Conservation (phyloP, 2,888 invertebrate genomes). For the Drosophila emarginata region DNA sequence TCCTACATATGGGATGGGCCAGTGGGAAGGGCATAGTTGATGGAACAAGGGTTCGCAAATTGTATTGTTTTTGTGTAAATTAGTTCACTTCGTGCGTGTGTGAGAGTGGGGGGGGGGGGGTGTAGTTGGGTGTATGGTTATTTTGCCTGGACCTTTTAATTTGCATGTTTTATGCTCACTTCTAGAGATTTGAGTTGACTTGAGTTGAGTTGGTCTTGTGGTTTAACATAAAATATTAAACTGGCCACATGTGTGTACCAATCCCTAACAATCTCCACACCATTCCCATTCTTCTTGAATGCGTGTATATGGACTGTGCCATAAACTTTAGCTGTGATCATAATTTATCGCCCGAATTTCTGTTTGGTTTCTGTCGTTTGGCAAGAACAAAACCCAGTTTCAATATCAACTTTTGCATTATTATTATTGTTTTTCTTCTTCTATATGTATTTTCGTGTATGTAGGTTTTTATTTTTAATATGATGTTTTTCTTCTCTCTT, state of each 20-base stretch:
- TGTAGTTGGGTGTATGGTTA: slow-evolving; percentile 40
- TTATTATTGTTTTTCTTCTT: slow-evolving; percentile 31
- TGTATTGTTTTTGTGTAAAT: slow-evolving; percentile 77
- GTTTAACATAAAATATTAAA: slow-evolving; percentile 75
- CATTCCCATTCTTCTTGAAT: neutral
- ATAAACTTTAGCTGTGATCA: slow-evolving; percentile 71
- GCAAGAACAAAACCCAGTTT: slow-evolving; percentile 46
- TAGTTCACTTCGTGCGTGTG: slow-evolving; percentile 63
- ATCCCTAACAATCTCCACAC: neutral
- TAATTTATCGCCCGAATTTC: slow-evolving; percentile 59
- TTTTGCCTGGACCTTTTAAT: slow-evolving; percentile 77
- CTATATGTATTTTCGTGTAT: neutral
- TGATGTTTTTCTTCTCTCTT: slow-evolving; percentile 33
- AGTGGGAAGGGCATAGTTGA: neutral
- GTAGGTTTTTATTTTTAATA: neutral
- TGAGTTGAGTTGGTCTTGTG: slow-evolving; percentile 53
- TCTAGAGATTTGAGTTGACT: slow-evolving; percentile 72
- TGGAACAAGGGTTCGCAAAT: slow-evolving; percentile 73
- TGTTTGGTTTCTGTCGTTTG: slow-evolving; percentile 14
- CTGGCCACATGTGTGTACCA: slow-evolving; percentile 51
- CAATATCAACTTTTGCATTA: slow-evolving; percentile 60
- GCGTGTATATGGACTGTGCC: slow-evolving; percentile 26
- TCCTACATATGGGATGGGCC: neutral
- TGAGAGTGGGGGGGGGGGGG: slow-evolving; percentile 19
- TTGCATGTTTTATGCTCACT: slow-evolving; percentile 79